Conservation (phyloP, 2,888 invertebrate species). For the Rotaria sp. region DNA sequence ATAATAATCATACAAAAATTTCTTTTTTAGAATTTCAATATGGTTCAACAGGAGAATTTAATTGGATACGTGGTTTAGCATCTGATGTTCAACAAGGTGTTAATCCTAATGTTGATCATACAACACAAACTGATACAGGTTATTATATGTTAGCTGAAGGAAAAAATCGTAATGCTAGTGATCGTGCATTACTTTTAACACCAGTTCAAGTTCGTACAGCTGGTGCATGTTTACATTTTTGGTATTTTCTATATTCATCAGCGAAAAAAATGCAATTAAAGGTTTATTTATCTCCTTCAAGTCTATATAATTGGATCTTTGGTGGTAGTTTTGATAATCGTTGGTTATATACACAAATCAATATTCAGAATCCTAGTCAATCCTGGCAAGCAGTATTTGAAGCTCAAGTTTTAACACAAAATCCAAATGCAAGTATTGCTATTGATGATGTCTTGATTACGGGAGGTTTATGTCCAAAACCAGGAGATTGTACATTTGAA, state of each 20-base stretch:
- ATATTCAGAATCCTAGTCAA: constrained; percentile 14
- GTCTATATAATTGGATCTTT: neutral
- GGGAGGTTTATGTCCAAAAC: constrained; percentile 34
- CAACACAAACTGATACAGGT: constrained; percentile 31
- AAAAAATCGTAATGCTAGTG: constrained; percentile 35
- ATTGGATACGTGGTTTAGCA: constrained; percentile 16
- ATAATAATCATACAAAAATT: too few relatives aligned
- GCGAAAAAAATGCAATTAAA: neutral
- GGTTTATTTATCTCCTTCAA: neutral
- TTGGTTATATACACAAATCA: constrained; percentile 39
- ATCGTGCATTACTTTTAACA: constrained; percentile 46
- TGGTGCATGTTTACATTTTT: constrained; percentile 43
- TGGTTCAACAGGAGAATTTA: neutral
- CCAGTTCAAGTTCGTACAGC: constrained; percentile 42
- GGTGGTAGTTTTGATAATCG: constrained; percentile 23
- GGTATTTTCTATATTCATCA: constrained; percentile 41
- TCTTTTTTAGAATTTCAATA: neutral
- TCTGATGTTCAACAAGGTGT: neutral
- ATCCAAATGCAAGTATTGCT: constrained; percentile 22
- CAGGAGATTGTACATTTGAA: constrained; percentile 40
- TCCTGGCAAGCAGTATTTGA: constrained; percentile 40
- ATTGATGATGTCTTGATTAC: constrained; percentile 39
- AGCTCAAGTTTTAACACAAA: constrained; percentile 29
- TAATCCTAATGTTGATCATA: constrained; percentile 32
- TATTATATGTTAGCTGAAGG: constrained; percentile 31